Evolutionary conservation across 2,797 vertebrate genomes (phyloP).

Genomic region (Holocentrus rufus): DNA sequence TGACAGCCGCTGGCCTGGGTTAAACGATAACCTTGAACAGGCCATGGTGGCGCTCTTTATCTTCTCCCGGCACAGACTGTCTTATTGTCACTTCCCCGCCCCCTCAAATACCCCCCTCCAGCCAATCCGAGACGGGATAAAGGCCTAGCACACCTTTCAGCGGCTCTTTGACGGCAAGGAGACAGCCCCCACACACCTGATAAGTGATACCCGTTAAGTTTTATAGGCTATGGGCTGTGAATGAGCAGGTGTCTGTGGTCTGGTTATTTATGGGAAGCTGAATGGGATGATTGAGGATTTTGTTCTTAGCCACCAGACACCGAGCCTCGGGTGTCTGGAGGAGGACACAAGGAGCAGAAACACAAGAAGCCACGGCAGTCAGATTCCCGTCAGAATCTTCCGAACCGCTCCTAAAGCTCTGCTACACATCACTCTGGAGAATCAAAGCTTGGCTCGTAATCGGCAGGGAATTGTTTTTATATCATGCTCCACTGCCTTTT

Average conservation of each 20-base stretch:
- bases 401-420: slow-evolving; percentile 48
- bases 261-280: slow-evolving; percentile 79
- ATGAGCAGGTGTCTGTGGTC: slow-evolving; percentile 79
- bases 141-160: slow-evolving; percentile 82
- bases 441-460: too few relatives aligned
- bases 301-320: slow-evolving; percentile 67
- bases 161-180: slow-evolving; percentile 80
- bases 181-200: slow-evolving; percentile 81
- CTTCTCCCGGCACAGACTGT: slow-evolving; percentile 81
- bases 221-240: slow-evolving; percentile 83
- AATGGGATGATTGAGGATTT: slow-evolving; percentile 57
- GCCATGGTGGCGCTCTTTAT: slow-evolving; percentile 80
- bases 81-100: slow-evolving; percentile 82
- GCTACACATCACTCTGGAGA: slow-evolving; percentile 26
- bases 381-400: slow-evolving; percentile 59
- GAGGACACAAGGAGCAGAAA: slow-evolving; percentile 33
- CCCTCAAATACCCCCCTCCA: slow-evolving; percentile 71
- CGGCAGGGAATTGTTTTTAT: too few relatives aligned
- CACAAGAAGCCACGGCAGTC: slow-evolving; percentile 38
- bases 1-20: slow-evolving; percentile 83
- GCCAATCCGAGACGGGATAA: slow-evolving; percentile 81
- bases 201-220: slow-evolving; percentile 88
- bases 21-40: slow-evolving; percentile 89
- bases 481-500: too few relatives aligned
- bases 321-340: slow-evolving; percentile 71